These are phyloP conservation scores for Melospiza georgiana DNA, from an alignment of 2,113 vertebrate genomes.

Conservation along the genomic window DNA sequence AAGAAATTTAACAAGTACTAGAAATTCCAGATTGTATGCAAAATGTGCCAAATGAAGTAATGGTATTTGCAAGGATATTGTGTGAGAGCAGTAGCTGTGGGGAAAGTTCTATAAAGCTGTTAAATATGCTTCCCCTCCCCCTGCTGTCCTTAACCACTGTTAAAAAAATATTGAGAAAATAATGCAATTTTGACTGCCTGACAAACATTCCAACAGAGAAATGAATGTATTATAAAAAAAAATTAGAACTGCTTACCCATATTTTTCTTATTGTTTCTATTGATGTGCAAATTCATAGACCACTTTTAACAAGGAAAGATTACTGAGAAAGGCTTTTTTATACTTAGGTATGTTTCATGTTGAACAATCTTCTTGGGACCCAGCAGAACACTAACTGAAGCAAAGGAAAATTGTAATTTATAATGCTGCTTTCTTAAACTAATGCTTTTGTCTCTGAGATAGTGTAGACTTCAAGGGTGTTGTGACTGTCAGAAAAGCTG, in stretches of 20 bases:
- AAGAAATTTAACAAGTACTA: slow-evolving; percentile 43
- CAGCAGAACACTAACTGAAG: not conserved
- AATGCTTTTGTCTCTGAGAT: not conserved
- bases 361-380: not conserved
- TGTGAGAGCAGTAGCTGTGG: slow-evolving; percentile 21
- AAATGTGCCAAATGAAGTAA: slow-evolving; percentile 53
- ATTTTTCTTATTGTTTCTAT: slow-evolving; percentile 19
- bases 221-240: not conserved
- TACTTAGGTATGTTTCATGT: not conserved
- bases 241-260: not conserved
- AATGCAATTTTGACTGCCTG: slow-evolving; percentile 10
- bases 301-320: not conserved
- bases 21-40: slow-evolving; percentile 50
- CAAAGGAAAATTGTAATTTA: not conserved
- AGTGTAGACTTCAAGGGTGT: not conserved
- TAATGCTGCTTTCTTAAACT: not conserved
- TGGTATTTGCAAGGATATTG: slow-evolving; percentile 45
- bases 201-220: not conserved
- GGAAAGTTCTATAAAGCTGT: slow-evolving; percentile 11
- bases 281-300: not conserved
- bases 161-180: slow-evolving; percentile 10
- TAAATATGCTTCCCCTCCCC: not conserved
- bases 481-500: not conserved
- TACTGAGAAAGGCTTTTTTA: not conserved
- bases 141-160: not conserved